These are phyloP conservation scores for Zoanthus solanderi DNA, from an alignment of 92 coral and sea anemone genomes.

Conservation along the genomic window DNA sequence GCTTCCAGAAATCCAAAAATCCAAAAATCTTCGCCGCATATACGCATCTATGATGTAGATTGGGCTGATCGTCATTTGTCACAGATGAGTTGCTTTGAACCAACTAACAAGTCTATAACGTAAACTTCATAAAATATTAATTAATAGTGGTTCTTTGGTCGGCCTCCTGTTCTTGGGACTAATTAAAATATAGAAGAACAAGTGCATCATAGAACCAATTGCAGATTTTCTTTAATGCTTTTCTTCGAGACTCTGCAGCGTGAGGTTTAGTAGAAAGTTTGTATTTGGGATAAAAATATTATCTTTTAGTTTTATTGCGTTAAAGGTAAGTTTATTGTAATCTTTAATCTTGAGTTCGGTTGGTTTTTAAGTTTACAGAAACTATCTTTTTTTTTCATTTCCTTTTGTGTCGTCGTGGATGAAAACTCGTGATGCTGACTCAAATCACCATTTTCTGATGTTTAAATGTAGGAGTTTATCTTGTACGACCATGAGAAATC, in stretches of 20 bases:
- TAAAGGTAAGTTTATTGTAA: neutral
- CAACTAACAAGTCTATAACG: conserved; percentile 10
- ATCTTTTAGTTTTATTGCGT: neutral
- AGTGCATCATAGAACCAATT: neutral
- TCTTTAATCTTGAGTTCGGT: neutral
- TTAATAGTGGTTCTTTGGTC: conserved; percentile 2
- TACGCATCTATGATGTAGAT: neutral
- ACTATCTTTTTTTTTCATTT: neutral
- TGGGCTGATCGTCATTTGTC: neutral
- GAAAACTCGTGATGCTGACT: neutral
- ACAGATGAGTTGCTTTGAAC: neutral
- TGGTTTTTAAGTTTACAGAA: neutral
- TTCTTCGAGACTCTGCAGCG: neutral
- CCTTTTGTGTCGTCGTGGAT: neutral
- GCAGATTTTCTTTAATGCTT: neutral
- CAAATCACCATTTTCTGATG: too few species aligned
- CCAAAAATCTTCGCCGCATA: too few species aligned
- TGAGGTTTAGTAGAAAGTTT: neutral
- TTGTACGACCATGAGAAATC: neutral
- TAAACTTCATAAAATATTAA: conserved; percentile 22
- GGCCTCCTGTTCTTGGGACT: neutral
- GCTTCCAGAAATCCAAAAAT: too few species aligned
- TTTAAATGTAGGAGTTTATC: neutral
- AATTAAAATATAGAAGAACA: neutral
- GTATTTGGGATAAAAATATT: neutral